Evolutionary conservation across 1,140 invertebrate genomes (phyloP), one percentile per base, ranked within the genome.

Genomic region (Nasonia vitripennis): DNA sequence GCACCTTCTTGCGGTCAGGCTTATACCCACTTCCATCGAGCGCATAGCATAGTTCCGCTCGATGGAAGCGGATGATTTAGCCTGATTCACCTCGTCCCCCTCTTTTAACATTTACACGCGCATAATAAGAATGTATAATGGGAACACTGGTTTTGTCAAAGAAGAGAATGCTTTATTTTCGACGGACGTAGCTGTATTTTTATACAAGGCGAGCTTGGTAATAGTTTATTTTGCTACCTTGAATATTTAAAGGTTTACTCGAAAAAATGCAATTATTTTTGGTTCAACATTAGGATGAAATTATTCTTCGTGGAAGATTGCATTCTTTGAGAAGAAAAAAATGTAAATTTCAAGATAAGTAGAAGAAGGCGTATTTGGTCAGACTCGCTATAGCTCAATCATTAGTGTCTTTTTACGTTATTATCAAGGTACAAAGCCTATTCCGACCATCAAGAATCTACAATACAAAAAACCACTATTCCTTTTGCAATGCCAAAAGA

Each of bases 81-180:
- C 77, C 34, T 78, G n/a, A 31, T 34, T 78, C 48, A 27, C 41
- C 48, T 78, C 48, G 20, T 78, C 48, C 77, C 48, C 77, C 23
- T 7, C 14, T 78, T 51, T 78, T 78, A 74, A 17, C 34, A 41
- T 78, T 78, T 51, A 11, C 20, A 78, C 51, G 45, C 41, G n/a
- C 45, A 51, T 51, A 51, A 37, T n/a, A 55, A 37, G n/a, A 31
- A 51, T 51, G 48, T 27, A 34, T 78, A 55, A 55, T 78, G 10
- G 48, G 48, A 23, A 2, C 48, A 55, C 77, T 55, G n/a, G 34
- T 77, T 77, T 77, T 20, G 34, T 37, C 14, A 14, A n/a, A 51
- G 20, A 62, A 62, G 55, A 62, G 55, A n/a, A 62, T n/a, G 17
- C 6, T 62, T 62, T 62, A 62, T 20, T 62, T 62, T 62, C 6